A percentile compares a stretch with the other conserved stretches of the same genome.
Evolutionary conservation across 1,140 invertebrate species (phyloP).

Genomic region (Phymorhynchus buccinoides): DNA sequence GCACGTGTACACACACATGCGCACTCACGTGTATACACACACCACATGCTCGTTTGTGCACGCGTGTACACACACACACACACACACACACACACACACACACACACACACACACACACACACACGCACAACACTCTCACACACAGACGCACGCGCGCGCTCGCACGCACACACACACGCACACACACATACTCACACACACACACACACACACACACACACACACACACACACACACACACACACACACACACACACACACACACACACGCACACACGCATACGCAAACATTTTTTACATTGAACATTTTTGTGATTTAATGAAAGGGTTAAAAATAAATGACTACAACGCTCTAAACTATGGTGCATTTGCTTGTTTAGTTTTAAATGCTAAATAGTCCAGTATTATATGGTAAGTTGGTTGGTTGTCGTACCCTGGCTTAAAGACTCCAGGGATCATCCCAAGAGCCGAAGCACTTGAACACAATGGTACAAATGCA

Average conservation of each 20-base stretch:
- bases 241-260: slow-evolving; percentile 14
- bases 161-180: no score
- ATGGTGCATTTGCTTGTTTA: neutral
- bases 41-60: no score
- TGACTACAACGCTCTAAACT: neutral
- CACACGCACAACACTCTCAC: neutral
- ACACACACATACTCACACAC: neutral
- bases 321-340: no score
- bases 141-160: neutral
- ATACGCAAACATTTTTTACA: no score
- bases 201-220: neutral
- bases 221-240: neutral
- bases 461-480: no score
- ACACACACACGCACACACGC: slow-evolving; percentile 22
- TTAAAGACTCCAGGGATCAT: no score
- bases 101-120: neutral
- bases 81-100: slow-evolving; percentile 5
- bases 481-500: no score
- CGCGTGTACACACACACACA: neutral
- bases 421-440: no score
- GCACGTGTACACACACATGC: slow-evolving; percentile 1
- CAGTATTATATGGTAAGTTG: no score
- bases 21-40: no score
- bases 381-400: neutral
- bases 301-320: no score